Evolutionary conservation across 1,140 invertebrate species (phyloP).

Genomic region (Aphelenchoides fujianensis): DNA sequence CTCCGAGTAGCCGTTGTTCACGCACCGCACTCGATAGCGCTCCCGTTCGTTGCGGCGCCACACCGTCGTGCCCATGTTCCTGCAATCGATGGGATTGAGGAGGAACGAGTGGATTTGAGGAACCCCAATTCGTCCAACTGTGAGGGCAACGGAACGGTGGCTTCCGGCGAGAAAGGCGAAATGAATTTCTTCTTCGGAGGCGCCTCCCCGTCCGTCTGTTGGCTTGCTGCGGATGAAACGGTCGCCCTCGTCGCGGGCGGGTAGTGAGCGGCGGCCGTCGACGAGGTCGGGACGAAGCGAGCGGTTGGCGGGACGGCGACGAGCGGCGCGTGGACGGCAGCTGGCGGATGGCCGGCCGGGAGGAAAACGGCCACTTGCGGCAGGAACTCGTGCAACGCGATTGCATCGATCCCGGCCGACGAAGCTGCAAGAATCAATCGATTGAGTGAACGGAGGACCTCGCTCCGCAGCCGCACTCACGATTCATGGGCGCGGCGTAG

Average conservation of each 20-base stretch:
- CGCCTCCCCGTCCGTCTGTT: no score
- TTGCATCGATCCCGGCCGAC: slow-evolving; percentile 11
- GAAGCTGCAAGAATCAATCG: no score
- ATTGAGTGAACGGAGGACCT: no score
- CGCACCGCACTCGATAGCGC: slow-evolving; percentile 71
- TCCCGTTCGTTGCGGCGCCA: slow-evolving; percentile 64
- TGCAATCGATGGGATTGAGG: background rate
- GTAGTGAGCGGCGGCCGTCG: background rate
- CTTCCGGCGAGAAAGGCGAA: slow-evolving; percentile 62
- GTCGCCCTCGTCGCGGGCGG: no score
- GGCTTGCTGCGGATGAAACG: no score
- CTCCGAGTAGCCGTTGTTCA: slow-evolving; percentile 77
- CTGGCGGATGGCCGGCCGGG: no score
- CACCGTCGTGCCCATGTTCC: slow-evolving; percentile 60
- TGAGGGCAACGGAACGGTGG: slow-evolving; percentile 62
- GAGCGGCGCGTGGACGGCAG: no score
- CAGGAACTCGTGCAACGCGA: background rate
- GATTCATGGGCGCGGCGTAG: no score
- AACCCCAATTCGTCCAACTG: slow-evolving; percentile 57
- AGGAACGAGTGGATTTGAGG: slow-evolving; percentile 10
- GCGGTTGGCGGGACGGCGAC: no score
- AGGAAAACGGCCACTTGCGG: no score
- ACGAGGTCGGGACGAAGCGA: no score
- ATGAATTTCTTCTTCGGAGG: slow-evolving; percentile 41
- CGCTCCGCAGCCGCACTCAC: no score